These are phyloP conservation scores for Hyposoter dolosus DNA, from an alignment of 2,888 invertebrate species.

Conservation along the genomic window DNA sequence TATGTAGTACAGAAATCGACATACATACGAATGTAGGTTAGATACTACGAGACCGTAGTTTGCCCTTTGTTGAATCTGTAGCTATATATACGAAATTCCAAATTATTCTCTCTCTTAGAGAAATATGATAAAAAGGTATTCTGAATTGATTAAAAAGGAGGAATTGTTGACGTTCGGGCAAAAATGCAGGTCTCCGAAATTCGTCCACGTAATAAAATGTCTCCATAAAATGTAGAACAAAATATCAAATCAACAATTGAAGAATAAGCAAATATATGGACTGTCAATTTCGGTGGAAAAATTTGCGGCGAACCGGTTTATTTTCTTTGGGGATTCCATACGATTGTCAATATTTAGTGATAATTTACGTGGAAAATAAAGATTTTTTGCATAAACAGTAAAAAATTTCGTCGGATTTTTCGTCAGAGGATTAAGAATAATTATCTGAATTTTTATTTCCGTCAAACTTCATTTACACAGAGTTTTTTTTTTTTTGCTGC, in stretches of 20 bases:
- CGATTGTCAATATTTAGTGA: not conserved
- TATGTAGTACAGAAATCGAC: conserved; percentile 54
- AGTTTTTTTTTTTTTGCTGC: not conserved
- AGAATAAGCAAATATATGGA: not conserved
- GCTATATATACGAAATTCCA: conserved; percentile 26
- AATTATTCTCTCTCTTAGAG: conserved; percentile 49
- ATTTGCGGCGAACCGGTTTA: not conserved
- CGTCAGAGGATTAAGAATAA: not conserved
- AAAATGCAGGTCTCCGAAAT: not conserved
- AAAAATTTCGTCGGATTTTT: not conserved
- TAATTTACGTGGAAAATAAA: not conserved
- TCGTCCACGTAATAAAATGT: too few species aligned
- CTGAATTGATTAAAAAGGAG: not conserved
- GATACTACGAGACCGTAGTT: conserved; percentile 65
- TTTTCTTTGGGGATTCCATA: not conserved
- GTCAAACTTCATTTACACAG: not conserved
- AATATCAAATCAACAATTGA: too few species aligned
- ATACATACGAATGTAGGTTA: conserved; percentile 72
- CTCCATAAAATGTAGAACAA: too few species aligned
- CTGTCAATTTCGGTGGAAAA: not conserved
- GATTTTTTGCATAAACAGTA: not conserved
- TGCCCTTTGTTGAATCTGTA: conserved; percentile 40
- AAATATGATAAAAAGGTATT: not conserved
- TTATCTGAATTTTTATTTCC: conserved; percentile 1
- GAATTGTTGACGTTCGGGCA: not conserved